Conservation (phyloP, 2,888 invertebrate genomes). For the Acanthosoma haemorrhoidale region DNA sequence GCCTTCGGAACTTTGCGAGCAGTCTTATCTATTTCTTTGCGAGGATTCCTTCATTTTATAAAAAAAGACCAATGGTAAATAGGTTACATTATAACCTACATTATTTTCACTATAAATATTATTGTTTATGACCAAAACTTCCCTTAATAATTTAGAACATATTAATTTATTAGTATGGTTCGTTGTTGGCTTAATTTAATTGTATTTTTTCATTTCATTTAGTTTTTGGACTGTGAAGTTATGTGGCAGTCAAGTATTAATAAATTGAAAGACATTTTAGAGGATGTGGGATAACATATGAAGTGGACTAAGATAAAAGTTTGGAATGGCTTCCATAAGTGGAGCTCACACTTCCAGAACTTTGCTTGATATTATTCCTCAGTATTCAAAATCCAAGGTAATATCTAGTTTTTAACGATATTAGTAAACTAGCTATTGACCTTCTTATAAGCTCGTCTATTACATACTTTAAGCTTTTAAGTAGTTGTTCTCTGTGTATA, state of each 20-base stretch:
- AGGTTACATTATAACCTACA: conserved; percentile 30
- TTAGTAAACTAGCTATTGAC: background rate
- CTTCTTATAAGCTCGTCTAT: background rate
- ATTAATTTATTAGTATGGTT: background rate
- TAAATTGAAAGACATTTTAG: conserved; percentile 6
- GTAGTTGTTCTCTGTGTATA: background rate
- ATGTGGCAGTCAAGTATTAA: conserved; percentile 6
- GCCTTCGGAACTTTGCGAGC: background rate
- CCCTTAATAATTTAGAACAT: background rate
- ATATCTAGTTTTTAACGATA: background rate
- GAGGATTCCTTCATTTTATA: background rate
- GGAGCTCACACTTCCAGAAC: conserved; percentile 38
- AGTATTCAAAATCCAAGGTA: conserved; percentile 37
- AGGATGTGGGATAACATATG: conserved; percentile 31
- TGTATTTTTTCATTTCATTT: background rate
- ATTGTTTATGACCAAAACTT: background rate
- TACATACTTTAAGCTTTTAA: background rate
- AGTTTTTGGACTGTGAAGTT: conserved; percentile 4
- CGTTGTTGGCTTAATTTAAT: background rate
- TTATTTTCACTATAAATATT: conserved; percentile 9
- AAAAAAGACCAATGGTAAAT: conserved; percentile 20
- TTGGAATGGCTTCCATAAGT: conserved; percentile 38
- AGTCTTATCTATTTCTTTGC: background rate
- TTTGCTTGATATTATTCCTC: conserved; percentile 37
- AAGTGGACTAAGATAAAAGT: conserved; percentile 14